Evolutionary conservation across 2,888 invertebrate species (phyloP).

Genomic region (Podabrus alpinus): DNA sequence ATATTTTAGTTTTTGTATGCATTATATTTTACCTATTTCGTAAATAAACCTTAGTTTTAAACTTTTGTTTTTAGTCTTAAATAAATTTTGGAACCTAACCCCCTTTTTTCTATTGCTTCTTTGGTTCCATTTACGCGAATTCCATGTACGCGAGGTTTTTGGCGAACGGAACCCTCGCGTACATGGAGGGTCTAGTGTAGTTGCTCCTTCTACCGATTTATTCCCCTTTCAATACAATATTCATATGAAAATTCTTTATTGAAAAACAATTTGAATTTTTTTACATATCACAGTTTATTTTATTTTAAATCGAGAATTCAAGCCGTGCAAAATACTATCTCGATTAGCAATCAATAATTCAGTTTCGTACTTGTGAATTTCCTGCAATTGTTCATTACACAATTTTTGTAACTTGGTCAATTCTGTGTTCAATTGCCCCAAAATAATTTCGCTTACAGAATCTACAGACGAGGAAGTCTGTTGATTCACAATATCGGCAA

Average conservation of each 20-base stretch:
- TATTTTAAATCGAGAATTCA: neutral
- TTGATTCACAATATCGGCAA: constrained; percentile 46
- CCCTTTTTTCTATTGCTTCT: no score
- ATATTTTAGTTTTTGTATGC: no score
- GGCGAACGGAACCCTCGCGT: no score
- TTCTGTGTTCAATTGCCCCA: constrained; percentile 28
- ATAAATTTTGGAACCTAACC: no score
- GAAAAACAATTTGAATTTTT: neutral
- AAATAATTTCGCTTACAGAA: constrained; percentile 26
- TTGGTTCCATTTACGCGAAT: no score
- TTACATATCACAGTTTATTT: neutral
- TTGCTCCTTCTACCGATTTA: no score
- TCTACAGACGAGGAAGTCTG: constrained; percentile 36
- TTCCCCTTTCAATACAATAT: neutral
- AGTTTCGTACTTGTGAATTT: constrained; percentile 46
- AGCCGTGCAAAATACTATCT: constrained; percentile 41
- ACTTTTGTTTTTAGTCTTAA: no score
- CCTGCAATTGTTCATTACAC: constrained; percentile 41
- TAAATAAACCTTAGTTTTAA: no score
- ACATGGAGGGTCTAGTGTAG: no score
- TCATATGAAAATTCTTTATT: neutral
- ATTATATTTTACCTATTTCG: no score
- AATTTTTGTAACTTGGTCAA: constrained; percentile 42
- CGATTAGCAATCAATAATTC: constrained; percentile 46
- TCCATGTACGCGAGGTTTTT: no score